Conservation (phyloP, 2,797 vertebrate genomes). For the Gobio occitaniae region DNA sequence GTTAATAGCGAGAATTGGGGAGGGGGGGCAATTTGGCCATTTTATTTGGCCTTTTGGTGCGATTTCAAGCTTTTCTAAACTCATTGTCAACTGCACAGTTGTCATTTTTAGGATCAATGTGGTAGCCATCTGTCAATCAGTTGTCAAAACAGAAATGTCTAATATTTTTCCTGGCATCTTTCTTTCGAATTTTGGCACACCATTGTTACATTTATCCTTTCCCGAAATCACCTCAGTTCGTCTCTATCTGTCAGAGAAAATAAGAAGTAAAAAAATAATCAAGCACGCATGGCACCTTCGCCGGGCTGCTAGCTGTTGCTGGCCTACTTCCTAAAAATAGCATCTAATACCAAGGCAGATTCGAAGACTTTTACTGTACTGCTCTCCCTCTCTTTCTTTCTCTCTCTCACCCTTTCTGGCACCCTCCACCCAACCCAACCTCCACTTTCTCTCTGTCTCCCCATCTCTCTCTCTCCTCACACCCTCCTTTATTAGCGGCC, state of each 20-base stretch:
- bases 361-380: conserved; percentile 54
- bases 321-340: conserved; percentile 70
- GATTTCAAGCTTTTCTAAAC: neutral
- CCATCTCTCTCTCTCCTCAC: conserved; percentile 17
- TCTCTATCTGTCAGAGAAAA: conserved; percentile 43
- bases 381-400: conserved; percentile 26
- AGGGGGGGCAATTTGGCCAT: too few species aligned
- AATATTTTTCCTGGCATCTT: conserved; percentile 40
- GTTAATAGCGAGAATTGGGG: too few species aligned
- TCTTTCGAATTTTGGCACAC: conserved; percentile 26
- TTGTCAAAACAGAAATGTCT: conserved; percentile 40
- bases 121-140: conserved; percentile 34
- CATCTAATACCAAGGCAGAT: conserved; percentile 63
- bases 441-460: conserved; percentile 26
- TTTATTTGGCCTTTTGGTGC: neutral
- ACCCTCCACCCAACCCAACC: conserved; percentile 5
- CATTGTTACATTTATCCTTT: conserved; percentile 44
- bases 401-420: conserved; percentile 34
- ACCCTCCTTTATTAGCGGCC: conserved; percentile 33
- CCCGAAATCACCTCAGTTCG: conserved; percentile 38
- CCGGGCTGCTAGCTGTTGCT: conserved; percentile 60
- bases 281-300: conserved; percentile 52
- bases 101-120: conserved; percentile 26
- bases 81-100: conserved; percentile 23
- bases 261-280: conserved; percentile 46